Evolutionary conservation across 1,140 invertebrate species (phyloP).

Genomic region (Papilio xuthus): DNA sequence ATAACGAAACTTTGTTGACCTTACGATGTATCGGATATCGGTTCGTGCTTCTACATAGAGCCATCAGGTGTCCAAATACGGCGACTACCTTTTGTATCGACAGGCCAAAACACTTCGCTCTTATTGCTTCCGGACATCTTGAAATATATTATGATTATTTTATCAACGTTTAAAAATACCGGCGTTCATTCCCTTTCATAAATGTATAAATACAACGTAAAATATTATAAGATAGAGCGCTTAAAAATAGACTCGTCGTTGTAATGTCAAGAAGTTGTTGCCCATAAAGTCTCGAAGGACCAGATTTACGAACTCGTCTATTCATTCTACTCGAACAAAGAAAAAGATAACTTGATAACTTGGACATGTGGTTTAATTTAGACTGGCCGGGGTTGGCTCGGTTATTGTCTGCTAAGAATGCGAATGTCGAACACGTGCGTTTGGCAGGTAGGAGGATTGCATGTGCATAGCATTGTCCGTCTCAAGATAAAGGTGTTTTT

Average conservation of each 20-base stretch:
- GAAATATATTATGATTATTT: not conserved
- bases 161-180: slow-evolving; percentile 9
- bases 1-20: slow-evolving; percentile 76
- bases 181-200: not conserved
- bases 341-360: slow-evolving; percentile 53
- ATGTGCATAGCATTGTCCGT: slow-evolving; percentile 72
- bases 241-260: slow-evolving; percentile 56
- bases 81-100: slow-evolving; percentile 33
- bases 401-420: slow-evolving; percentile 63
- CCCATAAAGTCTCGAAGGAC: slow-evolving; percentile 55
- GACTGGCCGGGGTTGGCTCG: slow-evolving; percentile 46
- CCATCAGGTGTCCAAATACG: slow-evolving; percentile 69
- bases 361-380: slow-evolving; percentile 52
- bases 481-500: slow-evolving; percentile 69
- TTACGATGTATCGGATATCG: slow-evolving; percentile 71
- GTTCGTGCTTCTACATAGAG: slow-evolving; percentile 63
- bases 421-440: slow-evolving; percentile 78
- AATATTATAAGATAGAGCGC: slow-evolving; percentile 33
- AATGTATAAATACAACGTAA: not conserved
- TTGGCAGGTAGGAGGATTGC: slow-evolving; percentile 69
- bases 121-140: slow-evolving; percentile 35
- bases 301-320: slow-evolving; percentile 53
- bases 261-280: slow-evolving; percentile 58
- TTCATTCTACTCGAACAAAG: slow-evolving; percentile 41
- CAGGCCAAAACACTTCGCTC: slow-evolving; percentile 1